Evolutionary conservation across 2,113 vertebrate genomes (phyloP).

Genomic region (Polyodon spathula): DNA sequence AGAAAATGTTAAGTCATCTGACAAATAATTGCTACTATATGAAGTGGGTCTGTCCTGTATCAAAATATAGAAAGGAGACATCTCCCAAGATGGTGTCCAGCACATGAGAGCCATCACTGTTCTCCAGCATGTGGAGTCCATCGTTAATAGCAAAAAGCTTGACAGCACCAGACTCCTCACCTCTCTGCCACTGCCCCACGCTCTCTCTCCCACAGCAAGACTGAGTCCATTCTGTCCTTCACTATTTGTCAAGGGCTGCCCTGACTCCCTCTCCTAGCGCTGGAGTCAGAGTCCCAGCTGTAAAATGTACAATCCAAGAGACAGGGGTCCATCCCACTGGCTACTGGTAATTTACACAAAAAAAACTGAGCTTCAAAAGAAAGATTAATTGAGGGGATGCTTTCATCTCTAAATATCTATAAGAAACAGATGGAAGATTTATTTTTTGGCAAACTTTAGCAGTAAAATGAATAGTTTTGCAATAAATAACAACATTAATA

Average conservation of each 20-base stretch:
- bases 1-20: too few relatives aligned
- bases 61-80: too few relatives aligned
- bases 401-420: background rate
- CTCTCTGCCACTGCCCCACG: constrained; percentile 16
- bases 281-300: constrained; percentile 34
- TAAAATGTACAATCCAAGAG: constrained; percentile 32
- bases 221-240: constrained; percentile 32
- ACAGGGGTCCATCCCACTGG: constrained; percentile 33
- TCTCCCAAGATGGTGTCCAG: background rate
- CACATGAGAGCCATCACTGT: constrained; percentile 26
- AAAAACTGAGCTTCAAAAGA: background rate
- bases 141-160: constrained; percentile 31
- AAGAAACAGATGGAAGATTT: background rate
- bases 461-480: background rate
- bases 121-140: constrained; percentile 33
- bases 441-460: background rate
- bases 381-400: background rate
- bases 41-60: too few relatives aligned
- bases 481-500: background rate
- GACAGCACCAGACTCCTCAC: constrained; percentile 24
- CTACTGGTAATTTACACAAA: constrained; percentile 28
- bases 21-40: too few relatives aligned
- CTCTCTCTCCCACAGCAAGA: constrained; percentile 19
- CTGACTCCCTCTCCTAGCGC: constrained; percentile 27
- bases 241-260: constrained; percentile 28